These are phyloP conservation scores for Podilymbus podiceps DNA, from an alignment of 2,113 vertebrate species.

Conservation along the genomic window DNA sequence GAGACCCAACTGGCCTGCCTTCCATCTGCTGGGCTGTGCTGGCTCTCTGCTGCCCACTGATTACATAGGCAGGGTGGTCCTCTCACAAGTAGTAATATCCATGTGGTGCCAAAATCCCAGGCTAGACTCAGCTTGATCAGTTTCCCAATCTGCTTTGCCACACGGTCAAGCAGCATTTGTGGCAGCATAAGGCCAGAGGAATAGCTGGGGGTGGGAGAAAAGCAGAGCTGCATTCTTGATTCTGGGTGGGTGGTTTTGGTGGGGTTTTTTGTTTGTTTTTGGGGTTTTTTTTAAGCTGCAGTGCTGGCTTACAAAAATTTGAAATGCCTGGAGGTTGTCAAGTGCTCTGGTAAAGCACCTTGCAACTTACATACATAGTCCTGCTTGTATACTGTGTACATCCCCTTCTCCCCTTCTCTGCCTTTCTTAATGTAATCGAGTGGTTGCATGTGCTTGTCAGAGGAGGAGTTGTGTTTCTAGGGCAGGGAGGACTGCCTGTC, in stretches of 20 bases:
- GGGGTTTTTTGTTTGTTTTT: too few species aligned
- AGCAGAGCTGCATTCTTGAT: neutral
- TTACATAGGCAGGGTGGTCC: slow-evolving; percentile 29
- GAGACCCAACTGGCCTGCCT: neutral
- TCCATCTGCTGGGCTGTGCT: neutral
- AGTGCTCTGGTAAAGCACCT: neutral
- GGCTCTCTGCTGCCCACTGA: neutral
- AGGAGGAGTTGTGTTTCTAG: neutral
- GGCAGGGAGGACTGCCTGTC: neutral
- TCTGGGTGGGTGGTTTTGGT: neutral
- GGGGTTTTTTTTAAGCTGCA: neutral
- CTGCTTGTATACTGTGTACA: neutral
- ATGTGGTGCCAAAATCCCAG: neutral
- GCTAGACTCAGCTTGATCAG: slow-evolving; percentile 7
- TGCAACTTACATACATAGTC: fast-evolving
- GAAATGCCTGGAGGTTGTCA: neutral
- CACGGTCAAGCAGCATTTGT: neutral
- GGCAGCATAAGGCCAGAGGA: neutral
- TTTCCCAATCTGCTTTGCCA: slow-evolving; percentile 16
- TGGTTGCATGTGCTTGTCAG: neutral
- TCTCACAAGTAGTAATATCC: neutral
- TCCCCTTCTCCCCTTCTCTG: neutral
- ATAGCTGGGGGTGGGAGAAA: neutral
- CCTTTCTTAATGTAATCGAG: neutral
- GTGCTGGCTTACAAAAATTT: neutral